Conservation (phyloP, 2,888 invertebrate genomes). For the Anticlea derivata region DNA sequence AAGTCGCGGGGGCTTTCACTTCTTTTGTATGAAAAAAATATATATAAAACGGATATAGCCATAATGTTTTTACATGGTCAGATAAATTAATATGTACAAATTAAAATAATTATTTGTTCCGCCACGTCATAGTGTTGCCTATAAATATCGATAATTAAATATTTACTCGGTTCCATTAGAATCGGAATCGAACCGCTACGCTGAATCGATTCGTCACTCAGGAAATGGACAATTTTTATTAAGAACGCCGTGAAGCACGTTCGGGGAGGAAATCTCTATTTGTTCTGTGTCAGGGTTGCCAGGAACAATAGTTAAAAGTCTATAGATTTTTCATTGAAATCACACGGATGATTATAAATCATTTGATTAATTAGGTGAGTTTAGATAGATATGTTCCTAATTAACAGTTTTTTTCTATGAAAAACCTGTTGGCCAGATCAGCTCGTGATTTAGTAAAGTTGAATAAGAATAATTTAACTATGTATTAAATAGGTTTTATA, state of each 20-base stretch:
- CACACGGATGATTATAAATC: no score
- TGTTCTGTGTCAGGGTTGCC: constrained; percentile 49
- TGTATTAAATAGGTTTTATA: no score
- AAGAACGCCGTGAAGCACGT: constrained; percentile 72
- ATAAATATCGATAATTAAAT: constrained; percentile 78
- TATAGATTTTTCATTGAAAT: no score
- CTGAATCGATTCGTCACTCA: constrained; percentile 73
- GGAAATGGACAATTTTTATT: constrained; percentile 70
- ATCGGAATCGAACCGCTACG: constrained; percentile 66
- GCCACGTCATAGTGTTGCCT: constrained; percentile 67
- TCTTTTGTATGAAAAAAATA: no score
- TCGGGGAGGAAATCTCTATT: constrained; percentile 70
- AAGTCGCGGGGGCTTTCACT: no score
- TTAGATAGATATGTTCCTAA: no score
- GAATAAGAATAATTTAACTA: no score
- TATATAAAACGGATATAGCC: background rate
- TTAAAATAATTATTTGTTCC: constrained; percentile 65
- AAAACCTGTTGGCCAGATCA: no score
- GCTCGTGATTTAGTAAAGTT: no score
- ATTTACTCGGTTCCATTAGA: constrained; percentile 78
- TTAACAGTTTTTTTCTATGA: no score
- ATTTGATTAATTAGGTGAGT: no score
- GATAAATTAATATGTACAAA: constrained; percentile 48
- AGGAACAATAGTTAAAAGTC: constrained; percentile 33
- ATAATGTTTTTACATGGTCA: constrained; percentile 14